Base-by-base conservation (phyloP, 2,113 vertebrate genomes). In the Chascanopsetta lugubris region DNA sequence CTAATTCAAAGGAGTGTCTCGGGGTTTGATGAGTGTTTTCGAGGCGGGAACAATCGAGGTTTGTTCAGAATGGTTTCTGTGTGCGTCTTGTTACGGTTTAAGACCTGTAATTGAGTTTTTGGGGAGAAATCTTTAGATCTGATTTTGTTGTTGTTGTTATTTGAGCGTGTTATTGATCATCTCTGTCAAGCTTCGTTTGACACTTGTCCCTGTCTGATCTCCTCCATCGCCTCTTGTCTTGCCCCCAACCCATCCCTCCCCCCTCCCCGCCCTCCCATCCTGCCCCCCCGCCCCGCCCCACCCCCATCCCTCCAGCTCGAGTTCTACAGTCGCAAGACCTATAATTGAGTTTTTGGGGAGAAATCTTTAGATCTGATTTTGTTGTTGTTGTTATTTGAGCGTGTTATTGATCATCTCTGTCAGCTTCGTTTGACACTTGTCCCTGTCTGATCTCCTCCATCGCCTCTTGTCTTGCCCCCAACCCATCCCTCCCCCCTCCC, bases 31-130 rank as follows among this genome's bases (percentile, higher is more conserved):
- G 67, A 75, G 75, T 73, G 69, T 79, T 88, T 84, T 81, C 57
- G 61, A 79, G 48, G 68, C 60, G 55, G 56, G 62, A 80, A 82
- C 82, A 85, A 87, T 82, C 66, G 75, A 77, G 65, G 75, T 83
- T 80, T 77, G 78, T 82, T 85, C 75, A 68, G 85, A 77, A 78
- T 76, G 67, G n/a, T 66, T 54, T 72, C 66, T 75, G 49, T 69
- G 61, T 61, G 54, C 61, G 36, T n/a, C n/a, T n/a, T n/a, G 29
- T 76, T 76, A 58, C 54, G 69, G 32, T 77, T 77, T 27, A 15
- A 49, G 80, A 40, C 69, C 70, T 87, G 73, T 83, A 89, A 89
- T 89, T 87, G 81, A 58, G 70, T 70, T 79, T 75, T 78, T 80
- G 36, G 61, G 61, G 76, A 70, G 57, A 67, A 75, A 83, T 84